Evolutionary conservation across 2,888 invertebrate genomes (phyloP), one percentile per base, ranked within the genome.

Genomic region (Dryococelus australis): DNA sequence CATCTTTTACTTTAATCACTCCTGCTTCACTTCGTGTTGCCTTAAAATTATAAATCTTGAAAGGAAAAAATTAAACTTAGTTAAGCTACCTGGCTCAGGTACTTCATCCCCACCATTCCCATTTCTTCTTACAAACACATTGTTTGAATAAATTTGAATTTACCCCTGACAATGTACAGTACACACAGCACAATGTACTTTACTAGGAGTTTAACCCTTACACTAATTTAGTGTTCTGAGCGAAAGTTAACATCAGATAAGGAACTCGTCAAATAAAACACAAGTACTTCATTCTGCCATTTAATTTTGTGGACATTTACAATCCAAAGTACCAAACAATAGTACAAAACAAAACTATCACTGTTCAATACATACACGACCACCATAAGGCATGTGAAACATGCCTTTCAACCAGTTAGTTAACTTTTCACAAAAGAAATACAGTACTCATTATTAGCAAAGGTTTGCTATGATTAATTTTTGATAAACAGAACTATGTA

Each of bases 261-360:
- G 20, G 51, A 51, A n/a, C n/a, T 65, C 65, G 24, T 10, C 16
- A 65, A 65, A 65, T 65, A 24, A 65, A 65, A 65, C 20, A 65
- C 65, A 24, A 65, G n/a, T 65, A 65, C 8, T 65, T 65, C 6
- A 24, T 65, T 65, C n/a, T 5, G 65, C 65, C 65, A 35, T 85
- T 65, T 65, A 65, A 65, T 65, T 65, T 83, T 86, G 87, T 87
- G 87, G 87, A 86, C 86, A 87, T 86, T 87, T 87, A 87, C 88
- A 88, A 88, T 88, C 88, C 88, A 88, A 85, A 84, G 89, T 89
- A 89, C 89, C 88, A 89, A 89, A 89, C 89, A 89, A 88, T 87
- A 88, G 89, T 89, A 89, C 89, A 89, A 89, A 89, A 89, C 89
- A 88, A 87, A 85, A 87, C 88, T 89, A 89, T 84, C 89, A 88